A percentile compares a stretch with the other conserved stretches of the same genome.
Evolutionary conservation across 2,113 vertebrate genomes (phyloP).

Genomic region (Madoqua kirkii): DNA sequence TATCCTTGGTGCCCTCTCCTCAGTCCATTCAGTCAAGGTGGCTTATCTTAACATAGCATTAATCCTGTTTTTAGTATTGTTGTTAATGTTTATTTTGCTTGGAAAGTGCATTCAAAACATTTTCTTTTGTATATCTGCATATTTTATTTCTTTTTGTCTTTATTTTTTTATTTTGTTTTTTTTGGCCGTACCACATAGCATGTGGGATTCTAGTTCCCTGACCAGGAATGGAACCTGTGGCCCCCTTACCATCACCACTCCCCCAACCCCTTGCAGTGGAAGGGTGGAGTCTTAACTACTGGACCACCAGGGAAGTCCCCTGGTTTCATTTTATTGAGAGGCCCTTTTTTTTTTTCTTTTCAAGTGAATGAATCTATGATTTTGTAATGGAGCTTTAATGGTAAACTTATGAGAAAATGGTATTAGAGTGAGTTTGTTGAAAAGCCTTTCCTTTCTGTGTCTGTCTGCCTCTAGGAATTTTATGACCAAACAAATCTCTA

Average conservation of each 20-base stretch:
- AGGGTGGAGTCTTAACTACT: background rate
- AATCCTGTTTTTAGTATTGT: constrained; percentile 7
- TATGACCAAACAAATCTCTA: constrained; percentile 41
- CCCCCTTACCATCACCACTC: background rate
- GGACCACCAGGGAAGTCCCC: background rate
- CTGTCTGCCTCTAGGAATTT: constrained; percentile 26
- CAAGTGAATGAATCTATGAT: constrained; percentile 39
- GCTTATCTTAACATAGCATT: background rate
- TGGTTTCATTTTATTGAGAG: background rate
- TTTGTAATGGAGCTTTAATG: constrained; percentile 45
- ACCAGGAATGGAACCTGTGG: background rate
- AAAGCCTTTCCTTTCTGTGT: constrained; percentile 22
- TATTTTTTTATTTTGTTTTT: background rate
- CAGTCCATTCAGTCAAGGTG: background rate
- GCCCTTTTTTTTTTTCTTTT: background rate
- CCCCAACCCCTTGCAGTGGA: background rate
- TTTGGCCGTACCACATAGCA: background rate
- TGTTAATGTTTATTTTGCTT: constrained; percentile 38
- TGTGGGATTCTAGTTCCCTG: background rate
- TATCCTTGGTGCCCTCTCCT: background rate
- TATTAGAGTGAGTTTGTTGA: background rate
- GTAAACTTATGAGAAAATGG: constrained; percentile 28
- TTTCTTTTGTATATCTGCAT: background rate
- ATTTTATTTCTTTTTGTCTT: constrained; percentile 15
- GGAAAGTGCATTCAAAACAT: background rate